Percentiles rank a stretch among this genome's conserved stretches.
These are phyloP conservation scores for Clytia hemisphaerica DNA, from an alignment of 30 jellyfish, hydroid and myxozoan genomes.

Conservation along the genomic window DNA sequence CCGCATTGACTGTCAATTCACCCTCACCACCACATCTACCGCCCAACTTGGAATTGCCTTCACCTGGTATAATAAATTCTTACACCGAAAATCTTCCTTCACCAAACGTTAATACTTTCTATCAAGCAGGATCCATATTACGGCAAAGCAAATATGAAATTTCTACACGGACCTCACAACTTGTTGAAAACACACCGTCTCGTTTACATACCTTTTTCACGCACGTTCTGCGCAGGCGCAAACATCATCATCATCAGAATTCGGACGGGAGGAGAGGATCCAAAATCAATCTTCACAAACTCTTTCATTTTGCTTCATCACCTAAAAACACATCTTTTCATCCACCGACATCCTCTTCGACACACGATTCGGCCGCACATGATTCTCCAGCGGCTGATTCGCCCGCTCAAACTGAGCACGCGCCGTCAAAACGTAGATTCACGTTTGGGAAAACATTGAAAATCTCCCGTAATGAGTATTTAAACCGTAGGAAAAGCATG, in stretches of 20 bases:
- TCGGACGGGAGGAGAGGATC: constrained; percentile 1
- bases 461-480: no score
- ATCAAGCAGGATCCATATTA: constrained; percentile 44
- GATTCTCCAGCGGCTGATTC: no score
- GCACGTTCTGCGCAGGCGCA: constrained; percentile 32
- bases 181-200: constrained; percentile 85
- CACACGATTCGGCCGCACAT: no score
- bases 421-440: no score
- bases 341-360: no score
- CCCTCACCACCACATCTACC: not conserved
- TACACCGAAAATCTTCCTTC: no score
- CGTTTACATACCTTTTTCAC: constrained; percentile 61
- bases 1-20: not conserved
- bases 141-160: constrained; percentile 30
- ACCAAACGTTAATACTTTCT: no score
- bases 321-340: no score
- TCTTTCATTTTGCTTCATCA: constrained; percentile 4
- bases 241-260: not conserved
- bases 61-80: not conserved
- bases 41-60: not conserved
- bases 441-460: no score
- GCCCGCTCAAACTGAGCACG: no score
- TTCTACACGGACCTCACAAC: constrained; percentile 34
- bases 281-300: not conserved
- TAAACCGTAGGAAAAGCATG: no score